These are phyloP conservation scores for Doryteuthis pealeii DNA, from an alignment of 1,140 invertebrate species.

Conservation along the genomic window DNA sequence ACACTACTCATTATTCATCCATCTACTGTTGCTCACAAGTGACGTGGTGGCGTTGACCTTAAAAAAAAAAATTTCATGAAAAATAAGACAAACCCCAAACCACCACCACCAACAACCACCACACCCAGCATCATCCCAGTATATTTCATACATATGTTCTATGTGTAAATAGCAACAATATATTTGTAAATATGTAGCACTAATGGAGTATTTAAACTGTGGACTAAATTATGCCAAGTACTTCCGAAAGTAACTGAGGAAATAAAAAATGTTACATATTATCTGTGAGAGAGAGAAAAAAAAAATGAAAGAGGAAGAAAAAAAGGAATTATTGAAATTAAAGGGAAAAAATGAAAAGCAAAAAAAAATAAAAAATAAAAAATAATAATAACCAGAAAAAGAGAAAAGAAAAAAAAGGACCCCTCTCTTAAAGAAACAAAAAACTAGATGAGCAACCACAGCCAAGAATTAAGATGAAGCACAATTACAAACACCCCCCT, in stretches of 20 bases:
- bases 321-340: background rate
- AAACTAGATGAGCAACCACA: no score
- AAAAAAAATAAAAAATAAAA: background rate
- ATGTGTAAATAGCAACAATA: background rate
- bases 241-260: slow-evolving; percentile 4
- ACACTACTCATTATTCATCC: background rate
- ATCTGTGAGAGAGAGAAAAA: background rate
- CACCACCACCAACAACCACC: background rate
- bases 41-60: background rate
- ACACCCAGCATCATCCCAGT: slow-evolving; percentile 7
- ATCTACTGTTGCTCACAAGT: background rate
- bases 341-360: background rate
- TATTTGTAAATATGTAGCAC: slow-evolving; percentile 13
- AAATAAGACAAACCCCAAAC: background rate
- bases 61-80: background rate
- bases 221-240: background rate
- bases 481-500: no score
- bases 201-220: slow-evolving; percentile 13
- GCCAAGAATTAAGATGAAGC: no score
- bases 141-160: slow-evolving; percentile 1
- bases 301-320: background rate
- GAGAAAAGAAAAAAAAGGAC: background rate
- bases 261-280: background rate
- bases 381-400: background rate
- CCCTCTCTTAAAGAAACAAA: background rate